phyloP scores from a whole-genome alignment of 1,140 invertebrate genomes.

The Melanaphis sacchari region DNA sequence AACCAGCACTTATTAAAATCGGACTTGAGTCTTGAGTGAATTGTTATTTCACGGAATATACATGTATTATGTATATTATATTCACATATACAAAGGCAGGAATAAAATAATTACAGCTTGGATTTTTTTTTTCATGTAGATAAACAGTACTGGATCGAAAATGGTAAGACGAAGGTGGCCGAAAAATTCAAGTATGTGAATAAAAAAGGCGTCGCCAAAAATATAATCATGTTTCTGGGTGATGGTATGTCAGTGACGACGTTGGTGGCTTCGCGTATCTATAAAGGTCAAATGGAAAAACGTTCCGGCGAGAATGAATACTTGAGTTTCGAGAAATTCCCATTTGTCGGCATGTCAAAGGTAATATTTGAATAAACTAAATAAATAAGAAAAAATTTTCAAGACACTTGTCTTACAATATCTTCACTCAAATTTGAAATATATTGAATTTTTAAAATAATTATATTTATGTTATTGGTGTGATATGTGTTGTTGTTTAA shows the following conservation, averaged over 20 bases:
- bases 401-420: neutral
- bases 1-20: conserved; percentile 26
- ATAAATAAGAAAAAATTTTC: neutral
- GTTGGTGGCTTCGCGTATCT: conserved; percentile 72
- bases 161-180: conserved; percentile 56
- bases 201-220: conserved; percentile 68
- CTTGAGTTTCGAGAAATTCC: conserved; percentile 80
- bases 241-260: conserved; percentile 80
- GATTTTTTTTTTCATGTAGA: conserved; percentile 56
- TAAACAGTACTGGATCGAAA: conserved; percentile 59
- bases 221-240: conserved; percentile 78
- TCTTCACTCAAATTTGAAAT: neutral
- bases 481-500: neutral
- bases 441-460: neutral
- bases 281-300: conserved; percentile 69
- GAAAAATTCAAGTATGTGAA: conserved; percentile 57
- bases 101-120: neutral
- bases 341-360: conserved; percentile 75
- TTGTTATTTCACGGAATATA: neutral
- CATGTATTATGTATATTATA: neutral
- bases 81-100: neutral
- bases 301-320: conserved; percentile 71
- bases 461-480: neutral
- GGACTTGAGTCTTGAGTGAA: conserved; percentile 26
- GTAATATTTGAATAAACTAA: conserved; percentile 64